Percentiles rank a stretch among this genome's conserved stretches.
Evolutionary conservation across 2,888 invertebrate genomes (phyloP).

Genomic region (Physocephala rufipes): DNA sequence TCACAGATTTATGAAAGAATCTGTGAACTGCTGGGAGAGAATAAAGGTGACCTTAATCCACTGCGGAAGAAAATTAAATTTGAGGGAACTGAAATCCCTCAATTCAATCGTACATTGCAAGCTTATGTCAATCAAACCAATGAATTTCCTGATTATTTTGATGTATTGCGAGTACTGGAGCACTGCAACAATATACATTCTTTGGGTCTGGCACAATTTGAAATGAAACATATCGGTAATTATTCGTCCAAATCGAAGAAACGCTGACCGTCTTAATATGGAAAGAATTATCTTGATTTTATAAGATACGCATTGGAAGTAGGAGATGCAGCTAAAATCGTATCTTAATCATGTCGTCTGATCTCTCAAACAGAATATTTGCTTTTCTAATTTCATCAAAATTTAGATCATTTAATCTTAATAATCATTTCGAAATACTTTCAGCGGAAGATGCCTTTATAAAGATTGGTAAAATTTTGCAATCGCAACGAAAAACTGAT

Average conservation of each 20-base stretch:
- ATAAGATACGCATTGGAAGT: too few species aligned
- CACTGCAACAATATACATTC: constrained; percentile 61
- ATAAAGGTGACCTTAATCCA: constrained; percentile 61
- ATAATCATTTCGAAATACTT: constrained; percentile 45
- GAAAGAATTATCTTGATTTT: too few species aligned
- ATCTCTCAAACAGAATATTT: neutral
- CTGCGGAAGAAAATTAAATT: constrained; percentile 64
- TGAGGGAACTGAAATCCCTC: constrained; percentile 59
- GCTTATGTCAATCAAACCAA: constrained; percentile 63
- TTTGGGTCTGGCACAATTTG: constrained; percentile 57
- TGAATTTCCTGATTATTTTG: constrained; percentile 70
- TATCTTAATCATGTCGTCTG: too few species aligned
- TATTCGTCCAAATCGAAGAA: too few species aligned
- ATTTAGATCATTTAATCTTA: neutral
- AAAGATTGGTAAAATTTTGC: constrained; percentile 73
- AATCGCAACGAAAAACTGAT: constrained; percentile 73
- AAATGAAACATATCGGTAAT: constrained; percentile 64
- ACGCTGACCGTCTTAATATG: too few species aligned
- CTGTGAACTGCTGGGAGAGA: constrained; percentile 71
- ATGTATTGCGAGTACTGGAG: constrained; percentile 64
- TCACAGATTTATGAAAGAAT: constrained; percentile 68
- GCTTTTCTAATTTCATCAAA: too few species aligned
- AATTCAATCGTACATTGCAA: constrained; percentile 63
- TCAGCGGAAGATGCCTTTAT: constrained; percentile 73
- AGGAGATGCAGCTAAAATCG: too few species aligned